Percentiles rank a stretch among this genome's conserved stretches.
Conservation (phyloP, 2,113 vertebrate species). For the Choloepus hoffmanni region DNA sequence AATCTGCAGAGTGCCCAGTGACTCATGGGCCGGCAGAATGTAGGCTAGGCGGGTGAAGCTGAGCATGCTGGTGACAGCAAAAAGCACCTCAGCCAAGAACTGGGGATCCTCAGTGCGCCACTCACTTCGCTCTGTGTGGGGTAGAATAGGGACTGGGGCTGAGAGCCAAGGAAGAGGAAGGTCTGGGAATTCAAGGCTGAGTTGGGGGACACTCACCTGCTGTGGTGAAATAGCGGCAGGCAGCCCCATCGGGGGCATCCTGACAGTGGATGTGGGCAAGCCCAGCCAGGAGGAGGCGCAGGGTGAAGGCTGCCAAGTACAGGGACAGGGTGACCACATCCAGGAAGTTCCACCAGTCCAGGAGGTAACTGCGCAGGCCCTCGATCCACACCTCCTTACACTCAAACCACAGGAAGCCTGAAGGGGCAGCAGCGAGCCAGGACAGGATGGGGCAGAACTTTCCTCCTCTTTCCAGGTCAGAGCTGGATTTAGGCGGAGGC, state of each 20-base stretch:
- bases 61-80: conserved; percentile 95
- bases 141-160: not conserved
- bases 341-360: conserved; percentile 96
- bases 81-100: conserved; percentile 93
- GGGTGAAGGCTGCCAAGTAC: conserved; percentile 92
- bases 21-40: conserved; percentile 94
- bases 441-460: not conserved
- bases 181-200: too few species aligned
- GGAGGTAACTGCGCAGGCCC: conserved; percentile 91
- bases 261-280: conserved; percentile 89
- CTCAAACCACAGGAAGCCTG: conserved; percentile 96
- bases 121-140: conserved; percentile 85
- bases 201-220: conserved; percentile 85
- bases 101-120: conserved; percentile 94
- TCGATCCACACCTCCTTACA: conserved; percentile 97
- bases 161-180: not conserved
- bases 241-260: conserved; percentile 38
- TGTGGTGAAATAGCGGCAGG: conserved; percentile 91
- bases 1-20: conserved; percentile 94
- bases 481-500: not conserved
- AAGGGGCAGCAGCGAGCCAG: not conserved
- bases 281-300: conserved; percentile 90
- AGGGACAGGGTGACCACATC: conserved; percentile 94
- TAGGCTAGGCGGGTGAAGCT: conserved; percentile 94
- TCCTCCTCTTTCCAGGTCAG: not conserved